Evolutionary conservation across 1,140 invertebrate genomes (phyloP).

Genomic region (Lepidostoma basale): DNA sequence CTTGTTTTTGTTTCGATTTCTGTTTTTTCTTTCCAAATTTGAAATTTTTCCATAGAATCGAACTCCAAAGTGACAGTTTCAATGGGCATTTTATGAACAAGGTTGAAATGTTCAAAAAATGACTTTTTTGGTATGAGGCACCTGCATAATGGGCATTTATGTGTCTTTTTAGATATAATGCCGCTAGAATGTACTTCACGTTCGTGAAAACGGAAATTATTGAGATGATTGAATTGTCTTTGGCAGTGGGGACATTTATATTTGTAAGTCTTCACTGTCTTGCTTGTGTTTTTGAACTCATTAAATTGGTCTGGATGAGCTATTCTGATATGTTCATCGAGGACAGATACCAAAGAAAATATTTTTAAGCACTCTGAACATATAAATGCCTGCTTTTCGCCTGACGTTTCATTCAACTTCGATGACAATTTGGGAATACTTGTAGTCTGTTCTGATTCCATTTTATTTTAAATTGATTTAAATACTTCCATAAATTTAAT

Average conservation of each 20-base stretch:
- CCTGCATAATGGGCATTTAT: slow-evolving; percentile 5
- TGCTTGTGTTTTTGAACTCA: slow-evolving; percentile 4
- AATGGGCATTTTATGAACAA: background rate
- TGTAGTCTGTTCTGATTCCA: no score
- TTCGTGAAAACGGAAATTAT: slow-evolving; percentile 7
- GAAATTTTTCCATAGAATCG: background rate
- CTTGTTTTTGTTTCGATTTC: slow-evolving; percentile 1
- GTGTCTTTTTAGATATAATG: background rate
- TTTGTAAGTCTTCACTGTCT: background rate
- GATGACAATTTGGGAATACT: no score
- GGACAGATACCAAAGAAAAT: background rate
- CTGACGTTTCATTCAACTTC: no score
- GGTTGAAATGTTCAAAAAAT: background rate
- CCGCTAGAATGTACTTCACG: background rate
- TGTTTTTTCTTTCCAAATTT: background rate
- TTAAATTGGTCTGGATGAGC: slow-evolving; percentile 6
- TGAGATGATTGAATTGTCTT: slow-evolving; percentile 3
- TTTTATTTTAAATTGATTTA: no score
- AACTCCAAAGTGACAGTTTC: background rate
- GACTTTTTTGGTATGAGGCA: background rate
- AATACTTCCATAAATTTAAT: no score
- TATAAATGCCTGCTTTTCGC: background rate
- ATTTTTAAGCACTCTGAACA: slow-evolving; percentile 3
- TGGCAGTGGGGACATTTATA: background rate
- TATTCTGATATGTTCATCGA: background rate